phyloP scores from a whole-genome alignment of 2,888 invertebrate genomes.

The Lymantria dispar region DNA sequence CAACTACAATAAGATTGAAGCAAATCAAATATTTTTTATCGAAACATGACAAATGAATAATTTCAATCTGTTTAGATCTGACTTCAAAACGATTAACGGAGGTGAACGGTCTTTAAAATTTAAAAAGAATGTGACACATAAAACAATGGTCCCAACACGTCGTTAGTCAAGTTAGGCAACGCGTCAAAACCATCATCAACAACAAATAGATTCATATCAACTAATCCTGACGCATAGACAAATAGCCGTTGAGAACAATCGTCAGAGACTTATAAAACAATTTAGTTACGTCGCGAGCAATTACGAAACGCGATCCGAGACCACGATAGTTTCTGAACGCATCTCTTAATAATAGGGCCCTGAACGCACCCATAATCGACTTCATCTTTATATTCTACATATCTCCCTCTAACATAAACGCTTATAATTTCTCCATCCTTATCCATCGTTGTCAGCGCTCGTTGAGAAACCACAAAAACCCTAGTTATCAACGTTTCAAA shows the following conservation, averaged over 20 bases:
- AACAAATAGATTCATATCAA: slow-evolving; percentile 63
- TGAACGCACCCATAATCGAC: slow-evolving; percentile 60
- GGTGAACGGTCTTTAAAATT: not conserved
- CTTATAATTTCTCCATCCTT: slow-evolving; percentile 37
- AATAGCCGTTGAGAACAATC: slow-evolving; percentile 78
- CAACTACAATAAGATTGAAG: no score
- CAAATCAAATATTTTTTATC: no score
- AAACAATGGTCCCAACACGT: slow-evolving; percentile 30
- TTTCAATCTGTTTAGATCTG: slow-evolving; percentile 8
- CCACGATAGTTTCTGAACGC: slow-evolving; percentile 67
- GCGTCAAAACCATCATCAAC: slow-evolving; percentile 63
- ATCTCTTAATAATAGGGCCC: slow-evolving; percentile 74
- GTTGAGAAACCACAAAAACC: slow-evolving; percentile 62
- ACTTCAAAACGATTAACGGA: slow-evolving; percentile 7
- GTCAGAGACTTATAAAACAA: slow-evolving; percentile 75
- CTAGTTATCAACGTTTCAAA: slow-evolving; percentile 69
- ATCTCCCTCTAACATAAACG: slow-evolving; percentile 43
- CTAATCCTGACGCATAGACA: slow-evolving; percentile 69
- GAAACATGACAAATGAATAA: no score
- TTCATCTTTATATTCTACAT: slow-evolving; percentile 51
- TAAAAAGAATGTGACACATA: slow-evolving; percentile 19
- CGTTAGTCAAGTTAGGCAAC: slow-evolving; percentile 39
- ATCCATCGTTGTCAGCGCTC: slow-evolving; percentile 65
- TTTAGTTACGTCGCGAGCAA: slow-evolving; percentile 74
- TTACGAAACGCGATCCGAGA: slow-evolving; percentile 71